Evolutionary conservation across 2,797 vertebrate species (phyloP).

Genomic region (Coranthus polyacanthus): DNA sequence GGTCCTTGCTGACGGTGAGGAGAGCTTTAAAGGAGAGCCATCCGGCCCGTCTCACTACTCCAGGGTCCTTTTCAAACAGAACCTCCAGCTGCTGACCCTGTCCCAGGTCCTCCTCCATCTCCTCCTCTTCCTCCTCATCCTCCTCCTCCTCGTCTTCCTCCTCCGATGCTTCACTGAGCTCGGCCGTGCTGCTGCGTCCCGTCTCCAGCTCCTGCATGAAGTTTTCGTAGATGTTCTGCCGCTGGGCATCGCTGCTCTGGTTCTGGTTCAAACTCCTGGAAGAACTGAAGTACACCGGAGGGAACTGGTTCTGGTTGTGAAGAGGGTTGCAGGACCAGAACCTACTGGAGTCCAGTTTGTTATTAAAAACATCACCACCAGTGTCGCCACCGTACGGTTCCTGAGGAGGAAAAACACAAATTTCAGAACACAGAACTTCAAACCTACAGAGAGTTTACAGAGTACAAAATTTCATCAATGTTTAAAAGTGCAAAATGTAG

Average conservation of each 20-base stretch:
- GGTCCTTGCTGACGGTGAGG: slow-evolving; percentile 90
- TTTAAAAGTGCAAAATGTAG: too few species aligned
- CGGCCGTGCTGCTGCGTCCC: slow-evolving; percentile 78
- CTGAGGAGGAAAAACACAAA: slow-evolving; percentile 71
- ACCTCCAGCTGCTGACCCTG: slow-evolving; percentile 90
- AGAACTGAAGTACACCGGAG: slow-evolving; percentile 64
- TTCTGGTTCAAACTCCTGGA: slow-evolving; percentile 67
- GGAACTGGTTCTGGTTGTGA: slow-evolving; percentile 78
- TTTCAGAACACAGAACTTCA: too few species aligned
- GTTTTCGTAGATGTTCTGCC: slow-evolving; percentile 92
- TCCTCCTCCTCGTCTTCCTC: slow-evolving; percentile 64
- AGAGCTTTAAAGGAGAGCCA: slow-evolving; percentile 96
- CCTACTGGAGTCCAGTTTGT: slow-evolving; percentile 74
- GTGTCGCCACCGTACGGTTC: slow-evolving; percentile 86
- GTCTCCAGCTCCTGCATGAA: slow-evolving; percentile 95
- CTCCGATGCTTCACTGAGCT: slow-evolving; percentile 68
- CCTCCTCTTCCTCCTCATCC: slow-evolving; percentile 43
- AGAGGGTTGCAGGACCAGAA: slow-evolving; percentile 78
- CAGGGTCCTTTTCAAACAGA: slow-evolving; percentile 92
- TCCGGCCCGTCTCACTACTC: slow-evolving; percentile 92
- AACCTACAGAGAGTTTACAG: too few species aligned
- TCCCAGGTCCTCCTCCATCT: slow-evolving; percentile 76
- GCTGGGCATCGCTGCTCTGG: slow-evolving; percentile 73
- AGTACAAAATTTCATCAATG: too few species aligned
- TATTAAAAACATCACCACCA: slow-evolving; percentile 79